Evolutionary conservation across 2,888 invertebrate species (phyloP).

Genomic region (Hypsopygia costalis): DNA sequence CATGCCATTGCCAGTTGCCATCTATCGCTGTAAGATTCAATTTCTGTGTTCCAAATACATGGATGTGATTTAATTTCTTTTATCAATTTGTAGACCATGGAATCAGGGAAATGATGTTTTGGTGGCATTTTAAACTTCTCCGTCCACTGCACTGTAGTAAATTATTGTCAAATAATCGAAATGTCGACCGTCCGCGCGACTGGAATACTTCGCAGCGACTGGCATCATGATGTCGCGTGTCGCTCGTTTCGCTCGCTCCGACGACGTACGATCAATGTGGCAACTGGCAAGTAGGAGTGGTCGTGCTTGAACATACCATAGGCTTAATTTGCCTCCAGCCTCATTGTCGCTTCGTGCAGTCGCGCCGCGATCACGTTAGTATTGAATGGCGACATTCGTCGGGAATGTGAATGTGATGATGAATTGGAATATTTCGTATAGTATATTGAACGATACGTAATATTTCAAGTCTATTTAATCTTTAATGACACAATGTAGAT

Average conservation of each 20-base stretch:
- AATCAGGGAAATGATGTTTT: slow-evolving; percentile 22
- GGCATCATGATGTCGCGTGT: slow-evolving; percentile 6
- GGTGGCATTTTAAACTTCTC: slow-evolving; percentile 20
- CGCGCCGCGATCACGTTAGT: slow-evolving; percentile 11
- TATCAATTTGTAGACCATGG: slow-evolving; percentile 25
- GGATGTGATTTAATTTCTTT: slow-evolving; percentile 34
- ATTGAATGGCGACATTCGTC: not conserved
- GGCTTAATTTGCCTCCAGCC: no score
- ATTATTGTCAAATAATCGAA: not conserved
- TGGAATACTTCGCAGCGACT: slow-evolving; percentile 19
- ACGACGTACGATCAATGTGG: slow-evolving; percentile 21
- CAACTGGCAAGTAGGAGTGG: no score
- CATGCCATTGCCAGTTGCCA: slow-evolving; percentile 32
- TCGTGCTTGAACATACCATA: no score
- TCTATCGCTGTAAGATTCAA: slow-evolving; percentile 37
- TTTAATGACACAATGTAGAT: no score
- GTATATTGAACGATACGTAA: no score
- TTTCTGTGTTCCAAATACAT: slow-evolving; percentile 40
- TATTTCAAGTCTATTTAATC: no score
- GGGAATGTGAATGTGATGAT: no score
- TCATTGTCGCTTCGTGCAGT: slow-evolving; percentile 26
- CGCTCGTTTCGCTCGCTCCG: not conserved
- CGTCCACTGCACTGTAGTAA: no score
- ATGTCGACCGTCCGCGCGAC: not conserved
- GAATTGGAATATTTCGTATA: no score